Evolutionary conservation across 2,113 vertebrate genomes (phyloP), one percentile per base, ranked within the genome.

Genomic region (Trinectes maculatus): DNA sequence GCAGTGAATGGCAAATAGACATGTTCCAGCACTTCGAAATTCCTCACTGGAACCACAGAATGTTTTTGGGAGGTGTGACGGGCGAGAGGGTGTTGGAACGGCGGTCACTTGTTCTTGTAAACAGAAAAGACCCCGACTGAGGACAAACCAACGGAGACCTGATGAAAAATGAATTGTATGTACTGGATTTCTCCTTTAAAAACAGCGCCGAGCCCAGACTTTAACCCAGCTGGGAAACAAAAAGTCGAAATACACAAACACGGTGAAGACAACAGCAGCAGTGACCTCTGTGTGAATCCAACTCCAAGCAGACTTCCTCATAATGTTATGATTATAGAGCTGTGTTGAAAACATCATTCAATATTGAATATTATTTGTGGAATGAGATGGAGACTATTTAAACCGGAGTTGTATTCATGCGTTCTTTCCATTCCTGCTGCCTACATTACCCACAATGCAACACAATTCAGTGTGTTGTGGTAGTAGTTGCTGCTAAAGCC

Each of bases 41-140:
- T 77, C 77, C 70, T 71, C 71, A 33, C 64, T 39, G 46, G 68
- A 76, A 71, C 73, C 58, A 71, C 77, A 53, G 28, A 82, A 80
- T 74, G 65, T 70, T 85, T 82, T n/a, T n/a, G n/a, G n/a, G n/a
- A n/a, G n/a, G n/a, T 79, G 80, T 79, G 74, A 87, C 36, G n/a
- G n/a, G n/a, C n/a, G n/a, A n/a, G n/a, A n/a, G n/a, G n/a, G n/a
- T n/a, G 66, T 77, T 75, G 69, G 56, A 84, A 76, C 58, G 68
- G 33, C 13, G 39, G 75, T 64, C 43, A 55, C 63, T 71, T 6
- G 33, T 63, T 36, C 66, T 54, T 44, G 8, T 66, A 51, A 80
- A 61, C 54, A 68, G 24, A 43, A 4, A 49, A n/a, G 56, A 61
- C 10, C n/a, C 57, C 12, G 37, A n/a, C 51, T 43, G 37, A 11